phyloP scores from a whole-genome alignment of 92 coral and sea anemone species.

The Bergia sp. region DNA sequence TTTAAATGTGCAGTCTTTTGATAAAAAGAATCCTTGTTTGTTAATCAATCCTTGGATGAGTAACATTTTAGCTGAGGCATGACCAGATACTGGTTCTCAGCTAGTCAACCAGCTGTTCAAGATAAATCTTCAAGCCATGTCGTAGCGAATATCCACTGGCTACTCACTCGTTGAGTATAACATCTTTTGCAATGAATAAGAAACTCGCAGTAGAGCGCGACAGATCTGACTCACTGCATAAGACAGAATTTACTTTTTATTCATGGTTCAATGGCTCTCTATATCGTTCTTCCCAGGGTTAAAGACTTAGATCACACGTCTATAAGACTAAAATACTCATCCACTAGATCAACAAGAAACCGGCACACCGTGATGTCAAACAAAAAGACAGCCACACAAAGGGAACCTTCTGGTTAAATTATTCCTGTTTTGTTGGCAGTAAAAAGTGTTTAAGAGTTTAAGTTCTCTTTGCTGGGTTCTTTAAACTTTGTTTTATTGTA shows the following conservation, averaged over 20 bases:
- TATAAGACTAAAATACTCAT: background rate
- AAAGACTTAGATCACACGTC: too few species aligned
- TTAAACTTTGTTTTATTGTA: background rate
- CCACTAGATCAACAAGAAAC: background rate
- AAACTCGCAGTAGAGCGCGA: slow-evolving; percentile 47
- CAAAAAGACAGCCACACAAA: background rate
- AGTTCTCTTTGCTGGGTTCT: background rate
- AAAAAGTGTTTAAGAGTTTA: background rate
- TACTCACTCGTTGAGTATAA: slow-evolving; percentile 32
- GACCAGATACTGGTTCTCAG: slow-evolving; percentile 15
- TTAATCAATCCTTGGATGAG: slow-evolving; percentile 19
- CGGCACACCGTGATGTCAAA: background rate
- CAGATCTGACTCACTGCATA: slow-evolving; percentile 39
- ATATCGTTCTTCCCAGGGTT: background rate
- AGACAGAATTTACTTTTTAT: slow-evolving; percentile 66
- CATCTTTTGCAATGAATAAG: slow-evolving; percentile 42
- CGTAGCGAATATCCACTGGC: slow-evolving; percentile 46
- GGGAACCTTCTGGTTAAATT: background rate
- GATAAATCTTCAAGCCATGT: slow-evolving; percentile 34
- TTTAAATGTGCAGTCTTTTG: background rate
- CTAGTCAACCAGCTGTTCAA: slow-evolving; percentile 36
- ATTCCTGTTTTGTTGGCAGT: background rate
- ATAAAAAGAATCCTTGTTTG: background rate
- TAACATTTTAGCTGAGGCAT: slow-evolving; percentile 32
- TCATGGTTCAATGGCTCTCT: slow-evolving; percentile 88